Base-by-base conservation (phyloP, 2,797 vertebrate genomes). In the Esox lucius region DNA sequence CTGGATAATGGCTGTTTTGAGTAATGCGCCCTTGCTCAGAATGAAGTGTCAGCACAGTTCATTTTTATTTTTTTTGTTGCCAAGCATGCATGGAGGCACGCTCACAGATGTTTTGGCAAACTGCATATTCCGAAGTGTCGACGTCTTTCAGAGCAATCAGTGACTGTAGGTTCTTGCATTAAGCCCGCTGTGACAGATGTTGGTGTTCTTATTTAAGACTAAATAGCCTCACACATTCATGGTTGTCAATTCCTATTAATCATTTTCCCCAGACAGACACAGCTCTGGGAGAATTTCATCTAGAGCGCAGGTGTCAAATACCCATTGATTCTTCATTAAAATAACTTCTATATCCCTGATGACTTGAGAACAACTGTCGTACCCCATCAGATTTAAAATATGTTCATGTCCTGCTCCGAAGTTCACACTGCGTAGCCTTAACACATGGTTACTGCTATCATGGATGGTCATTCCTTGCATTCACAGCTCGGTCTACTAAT, bases 151-250 rank as follows among this genome's bases (percentile, higher is more conserved):
- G 26, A 64, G 61, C 26, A 26, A 24, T 64, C 24, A 24, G 4
- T 13, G 22, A 64, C 26, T 64, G 26, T 64, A 31, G 12, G 22
- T 28, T 16, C 26, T 5, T 15, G 61, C 24, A 2, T 26, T 64
- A 31, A 64, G 26, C 61, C 13, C 61, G 4, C 61, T 64, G 24
- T 64, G 13, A 31, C 61, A 64, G 61, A 31, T 28, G 61, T 64
- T 28, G 26, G 61, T 28, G 26, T 28, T 64, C 31, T 12, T 64
- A 26, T 31, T 64, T 64, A 64, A 64, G 15, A 22, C 24, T 26
- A 28, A 64, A 64, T 64, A 64, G 61, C 61, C 26, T 26, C 61
- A 64, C 26, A 64, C 11, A 64, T 64, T 31, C 61, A 13, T 64
- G 61, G 61, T 26, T 65, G 62, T 17, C 15, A 2, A 33, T 65